phyloP scores from a whole-genome alignment of 2,888 invertebrate genomes.

The Drosophila neonasuta region DNA sequence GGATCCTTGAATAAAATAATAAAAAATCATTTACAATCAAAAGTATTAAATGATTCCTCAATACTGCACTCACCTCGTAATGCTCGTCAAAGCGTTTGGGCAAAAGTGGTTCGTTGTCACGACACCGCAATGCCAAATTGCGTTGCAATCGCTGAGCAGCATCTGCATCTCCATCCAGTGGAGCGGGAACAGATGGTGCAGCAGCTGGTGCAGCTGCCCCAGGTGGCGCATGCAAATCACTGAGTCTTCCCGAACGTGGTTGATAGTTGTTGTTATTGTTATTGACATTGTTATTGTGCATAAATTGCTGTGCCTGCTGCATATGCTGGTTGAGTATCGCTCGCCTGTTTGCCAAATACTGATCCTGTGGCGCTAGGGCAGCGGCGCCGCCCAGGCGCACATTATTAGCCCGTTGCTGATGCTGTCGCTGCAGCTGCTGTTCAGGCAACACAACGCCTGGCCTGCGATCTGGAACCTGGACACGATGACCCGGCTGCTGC shows the following conservation, averaged over 20 bases:
- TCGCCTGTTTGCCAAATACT: constrained; percentile 78
- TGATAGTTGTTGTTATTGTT: constrained; percentile 76
- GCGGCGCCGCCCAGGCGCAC: constrained; percentile 65
- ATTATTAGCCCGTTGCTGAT: constrained; percentile 51
- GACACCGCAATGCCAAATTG: constrained; percentile 80
- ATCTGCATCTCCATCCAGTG: constrained; percentile 74
- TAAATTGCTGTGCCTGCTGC: constrained; percentile 72
- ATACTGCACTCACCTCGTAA: constrained; percentile 74
- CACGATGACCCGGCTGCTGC: constrained; percentile 47
- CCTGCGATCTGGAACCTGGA: constrained; percentile 45
- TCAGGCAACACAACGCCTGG: constrained; percentile 50
- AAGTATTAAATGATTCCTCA: not conserved
- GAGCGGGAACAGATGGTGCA: constrained; percentile 19
- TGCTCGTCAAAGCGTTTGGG: constrained; percentile 82
- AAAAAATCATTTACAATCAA: not conserved
- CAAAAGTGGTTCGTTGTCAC: constrained; percentile 80
- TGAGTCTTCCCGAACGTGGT: constrained; percentile 75
- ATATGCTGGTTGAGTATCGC: constrained; percentile 79
- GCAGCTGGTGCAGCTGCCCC: constrained; percentile 40
- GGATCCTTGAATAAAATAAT: constrained; percentile 75
- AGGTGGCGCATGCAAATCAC: constrained; percentile 70
- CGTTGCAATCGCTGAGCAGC: constrained; percentile 81
- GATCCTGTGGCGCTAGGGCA: constrained; percentile 72
- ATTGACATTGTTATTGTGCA: constrained; percentile 75
- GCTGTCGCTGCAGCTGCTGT: constrained; percentile 44